phyloP scores from a whole-genome alignment of 2,113 vertebrate genomes.

The Thalassarche chlororhynchos region DNA sequence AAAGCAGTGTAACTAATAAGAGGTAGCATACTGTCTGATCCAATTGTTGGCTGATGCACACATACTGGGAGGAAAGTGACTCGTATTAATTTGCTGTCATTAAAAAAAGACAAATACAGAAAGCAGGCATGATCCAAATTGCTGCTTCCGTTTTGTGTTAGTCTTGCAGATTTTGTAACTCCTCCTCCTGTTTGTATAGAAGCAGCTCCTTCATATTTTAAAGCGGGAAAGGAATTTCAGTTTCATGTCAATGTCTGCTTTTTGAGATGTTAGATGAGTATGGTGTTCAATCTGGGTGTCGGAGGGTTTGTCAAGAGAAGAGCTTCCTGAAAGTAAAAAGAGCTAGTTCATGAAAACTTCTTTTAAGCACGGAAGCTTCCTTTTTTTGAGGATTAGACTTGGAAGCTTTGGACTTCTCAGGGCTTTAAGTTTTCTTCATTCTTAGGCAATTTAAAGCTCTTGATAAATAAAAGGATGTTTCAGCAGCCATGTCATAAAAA shows the following conservation, averaged over 20 bases:
- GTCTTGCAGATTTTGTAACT: background rate
- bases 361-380: background rate
- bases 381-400: background rate
- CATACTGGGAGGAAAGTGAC: conserved; percentile 7
- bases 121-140: background rate
- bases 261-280: background rate
- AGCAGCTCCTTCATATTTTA: background rate
- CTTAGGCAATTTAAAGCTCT: background rate
- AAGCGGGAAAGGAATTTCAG: background rate
- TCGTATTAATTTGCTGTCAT: conserved; percentile 42
- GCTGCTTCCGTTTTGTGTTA: background rate
- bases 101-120: conserved; percentile 30
- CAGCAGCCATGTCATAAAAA: background rate
- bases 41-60: conserved; percentile 24
- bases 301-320: conserved; percentile 3
- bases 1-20: conserved; percentile 47
- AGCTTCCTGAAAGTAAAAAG: conserved; percentile 3
- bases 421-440: background rate
- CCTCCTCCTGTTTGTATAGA: background rate
- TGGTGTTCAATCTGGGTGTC: background rate
- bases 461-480: background rate
- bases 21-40: conserved; percentile 20
- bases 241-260: background rate
- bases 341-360: background rate
- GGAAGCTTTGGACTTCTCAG: conserved; percentile 13